These are phyloP conservation scores for Venturia canescens DNA, from an alignment of 1,140 invertebrate genomes.

Conservation along the genomic window DNA sequence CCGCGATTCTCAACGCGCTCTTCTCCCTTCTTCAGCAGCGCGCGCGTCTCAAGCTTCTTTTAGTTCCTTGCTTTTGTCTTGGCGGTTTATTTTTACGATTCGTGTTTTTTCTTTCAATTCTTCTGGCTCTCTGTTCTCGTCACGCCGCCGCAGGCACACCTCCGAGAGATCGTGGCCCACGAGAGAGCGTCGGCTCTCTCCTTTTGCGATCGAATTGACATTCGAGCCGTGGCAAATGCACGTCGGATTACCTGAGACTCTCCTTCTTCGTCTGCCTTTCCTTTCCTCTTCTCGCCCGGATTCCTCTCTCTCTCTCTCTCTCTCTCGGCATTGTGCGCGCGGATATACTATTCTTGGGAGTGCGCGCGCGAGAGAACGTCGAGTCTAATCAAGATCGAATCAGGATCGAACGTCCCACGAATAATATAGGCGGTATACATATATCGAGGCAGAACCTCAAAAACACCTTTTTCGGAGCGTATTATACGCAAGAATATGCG, in stretches of 20 bases:
- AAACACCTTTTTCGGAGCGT: not conserved
- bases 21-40: not conserved
- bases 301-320: slow-evolving; percentile 2
- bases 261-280: not conserved
- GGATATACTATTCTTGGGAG: slow-evolving; percentile 45
- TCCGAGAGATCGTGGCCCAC: not conserved
- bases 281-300: not conserved
- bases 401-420: slow-evolving; percentile 40
- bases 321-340: slow-evolving; percentile 54
- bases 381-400: slow-evolving; percentile 54
- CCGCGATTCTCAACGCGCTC: not conserved
- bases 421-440: not conserved
- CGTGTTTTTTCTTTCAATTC: not conserved
- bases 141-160: slow-evolving; percentile 5
- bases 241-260: slow-evolving; percentile 53
- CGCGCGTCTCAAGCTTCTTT: not conserved
- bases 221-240: slow-evolving; percentile 53
- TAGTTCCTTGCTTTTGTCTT: slow-evolving; percentile 5
- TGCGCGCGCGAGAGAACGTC: slow-evolving; percentile 42
- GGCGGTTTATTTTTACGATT: not conserved
- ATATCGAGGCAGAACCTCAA: not conserved
- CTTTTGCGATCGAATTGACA: slow-evolving; percentile 57
- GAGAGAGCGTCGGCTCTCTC: not conserved
- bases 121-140: slow-evolving; percentile 32
- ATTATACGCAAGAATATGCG: not conserved